These are phyloP conservation scores for Thunnus thynnus DNA, from an alignment of 2,113 vertebrate species.

Conservation along the genomic window DNA sequence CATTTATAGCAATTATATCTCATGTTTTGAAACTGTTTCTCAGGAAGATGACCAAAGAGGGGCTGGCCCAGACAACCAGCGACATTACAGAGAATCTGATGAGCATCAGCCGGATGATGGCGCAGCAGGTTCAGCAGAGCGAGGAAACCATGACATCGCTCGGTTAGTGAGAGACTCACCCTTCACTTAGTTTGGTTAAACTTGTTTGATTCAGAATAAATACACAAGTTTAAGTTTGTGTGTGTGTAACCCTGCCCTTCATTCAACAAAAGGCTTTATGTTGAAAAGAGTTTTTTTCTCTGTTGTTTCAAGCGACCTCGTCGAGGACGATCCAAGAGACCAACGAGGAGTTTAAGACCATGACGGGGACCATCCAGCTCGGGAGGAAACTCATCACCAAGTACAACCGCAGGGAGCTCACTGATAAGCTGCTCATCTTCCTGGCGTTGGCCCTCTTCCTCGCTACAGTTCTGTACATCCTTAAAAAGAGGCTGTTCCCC, in stretches of 20 bases:
- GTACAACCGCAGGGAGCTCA: constrained; percentile 96
- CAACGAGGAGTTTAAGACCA: constrained; percentile 96
- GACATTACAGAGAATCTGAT: constrained; percentile 95
- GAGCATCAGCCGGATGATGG: constrained; percentile 98
- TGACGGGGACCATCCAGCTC: constrained; percentile 97
- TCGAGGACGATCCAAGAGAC: constrained; percentile 95
- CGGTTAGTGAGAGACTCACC: constrained; percentile 77
- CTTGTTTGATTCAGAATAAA: too few relatives aligned
- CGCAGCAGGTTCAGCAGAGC: constrained; percentile 95
- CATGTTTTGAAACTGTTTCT: not conserved
- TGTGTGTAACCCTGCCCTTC: too few relatives aligned
- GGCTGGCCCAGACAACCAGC: constrained; percentile 90
- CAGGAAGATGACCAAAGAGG: constrained; percentile 92
- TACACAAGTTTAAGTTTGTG: too few relatives aligned
- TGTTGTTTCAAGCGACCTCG: constrained; percentile 89
- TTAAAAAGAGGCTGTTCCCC: constrained; percentile 97
- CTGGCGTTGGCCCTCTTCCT: constrained; percentile 95
- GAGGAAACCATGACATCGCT: constrained; percentile 92
- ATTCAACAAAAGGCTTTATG: not conserved
- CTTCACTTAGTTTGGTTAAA: not conserved
- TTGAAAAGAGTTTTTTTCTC: not conserved
- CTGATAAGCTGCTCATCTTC: constrained; percentile 97
- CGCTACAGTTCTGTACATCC: constrained; percentile 95
- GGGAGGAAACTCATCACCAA: constrained; percentile 98
- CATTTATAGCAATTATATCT: not conserved